These are phyloP conservation scores for Drosophila maculinotata DNA, from an alignment of 2,888 invertebrate genomes.

Conservation along the genomic window DNA sequence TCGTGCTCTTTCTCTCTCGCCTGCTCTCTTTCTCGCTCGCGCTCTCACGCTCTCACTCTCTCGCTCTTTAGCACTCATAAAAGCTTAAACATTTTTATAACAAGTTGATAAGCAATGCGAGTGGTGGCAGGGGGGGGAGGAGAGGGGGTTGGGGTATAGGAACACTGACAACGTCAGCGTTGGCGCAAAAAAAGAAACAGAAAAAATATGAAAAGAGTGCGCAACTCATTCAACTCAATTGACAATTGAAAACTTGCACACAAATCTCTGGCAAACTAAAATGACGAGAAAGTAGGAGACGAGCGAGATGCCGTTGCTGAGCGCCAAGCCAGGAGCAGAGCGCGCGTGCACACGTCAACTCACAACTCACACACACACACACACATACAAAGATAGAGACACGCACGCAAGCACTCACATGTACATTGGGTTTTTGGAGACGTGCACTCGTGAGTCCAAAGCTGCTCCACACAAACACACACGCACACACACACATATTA, in stretches of 20 bases:
- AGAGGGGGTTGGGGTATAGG: slow-evolving; percentile 1
- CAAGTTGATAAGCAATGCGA: slow-evolving; percentile 53
- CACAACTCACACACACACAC: slow-evolving; percentile 30
- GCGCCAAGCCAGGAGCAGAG: slow-evolving; percentile 45
- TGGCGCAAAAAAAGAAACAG: slow-evolving; percentile 16
- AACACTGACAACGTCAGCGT: slow-evolving; percentile 52
- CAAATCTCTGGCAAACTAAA: slow-evolving; percentile 77
- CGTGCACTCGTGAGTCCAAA: slow-evolving; percentile 37
- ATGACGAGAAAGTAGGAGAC: slow-evolving; percentile 56
- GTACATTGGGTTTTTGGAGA: slow-evolving; percentile 41
- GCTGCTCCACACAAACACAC: slow-evolving; percentile 37
- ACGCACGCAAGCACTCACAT: slow-evolving; percentile 34
- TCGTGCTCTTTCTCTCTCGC: slow-evolving; percentile 57
- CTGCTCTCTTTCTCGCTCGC: slow-evolving; percentile 47
- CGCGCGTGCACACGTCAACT: slow-evolving; percentile 59
- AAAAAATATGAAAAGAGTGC: slow-evolving; percentile 42
- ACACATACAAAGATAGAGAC: slow-evolving; percentile 11
- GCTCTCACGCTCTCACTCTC: slow-evolving; percentile 46
- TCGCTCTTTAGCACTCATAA: slow-evolving; percentile 44
- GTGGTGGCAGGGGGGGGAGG: slow-evolving; percentile 4
- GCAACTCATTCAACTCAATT: slow-evolving; percentile 83
- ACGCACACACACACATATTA: slow-evolving; percentile 41
- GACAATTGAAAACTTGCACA: slow-evolving; percentile 76
- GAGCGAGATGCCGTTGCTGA: slow-evolving; percentile 29
- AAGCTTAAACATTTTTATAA: slow-evolving; percentile 50